Evolutionary conservation across 2,113 vertebrate species (phyloP), one percentile per base, ranked within the genome.

Genomic region (Malurus melanocephalus): DNA sequence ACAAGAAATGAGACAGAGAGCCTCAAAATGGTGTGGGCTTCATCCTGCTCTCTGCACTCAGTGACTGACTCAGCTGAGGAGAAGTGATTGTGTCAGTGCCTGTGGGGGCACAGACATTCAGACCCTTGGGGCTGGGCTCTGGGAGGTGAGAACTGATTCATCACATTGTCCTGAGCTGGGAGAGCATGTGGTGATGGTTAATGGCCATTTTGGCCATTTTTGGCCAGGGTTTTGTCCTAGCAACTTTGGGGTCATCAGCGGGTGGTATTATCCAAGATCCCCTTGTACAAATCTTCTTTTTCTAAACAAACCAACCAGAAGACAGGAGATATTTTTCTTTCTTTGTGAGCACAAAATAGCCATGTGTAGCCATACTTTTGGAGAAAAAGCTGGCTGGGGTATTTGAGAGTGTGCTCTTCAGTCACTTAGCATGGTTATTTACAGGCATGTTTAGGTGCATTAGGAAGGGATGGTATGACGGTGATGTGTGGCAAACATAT

Each of bases 211-310:
- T 35, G 35, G 35, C 35, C 35, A 35, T 35, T 35, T 35, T 35
- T 35, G 35, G 35, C 9, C 35, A 67, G 53, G 2, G 21, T 28
- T 68, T 35, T 79, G 71, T 72, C 45, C 42, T 32, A 59, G 43
- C 27, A 22, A 0, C 45, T 13, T 38, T 7, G 55, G 16, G 13
- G 5, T 62, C 27, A 30, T 52, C 57, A 45, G 66, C 52, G 40
- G 1, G 0, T 62, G 28, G 23, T 18, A 1, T 64, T 61, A 60
- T 45, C 55, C 2, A 3, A 30, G n/a, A 53, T 15, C 6, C 26
- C 24, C 19, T 65, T 1, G 1, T 33, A 22, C n/a, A 75, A 89
- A 76, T 16, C 49, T 57, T 33, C 35, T 53, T 10, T 59, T n/a
- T 66, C 32, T 66, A 56, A 81, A 75, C 40, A 60, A 60, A 20